Conservation (phyloP, 2,113 vertebrate species). For the Alethe castanea region DNA sequence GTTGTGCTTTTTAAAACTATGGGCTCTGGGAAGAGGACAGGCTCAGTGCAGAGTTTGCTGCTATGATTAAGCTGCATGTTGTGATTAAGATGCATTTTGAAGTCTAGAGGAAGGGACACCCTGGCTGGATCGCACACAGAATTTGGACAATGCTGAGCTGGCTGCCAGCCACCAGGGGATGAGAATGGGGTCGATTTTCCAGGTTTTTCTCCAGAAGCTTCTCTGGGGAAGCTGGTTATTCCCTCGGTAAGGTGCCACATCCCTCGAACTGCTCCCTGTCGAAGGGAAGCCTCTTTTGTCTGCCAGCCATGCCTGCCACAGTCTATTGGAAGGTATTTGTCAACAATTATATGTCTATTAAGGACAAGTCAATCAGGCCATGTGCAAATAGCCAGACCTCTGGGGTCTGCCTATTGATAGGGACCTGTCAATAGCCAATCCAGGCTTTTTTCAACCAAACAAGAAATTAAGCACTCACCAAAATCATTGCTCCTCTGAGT, state of each 20-base stretch:
- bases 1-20: not conserved
- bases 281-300: constrained; percentile 56
- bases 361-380: constrained; percentile 94
- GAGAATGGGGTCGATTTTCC: accelerated
- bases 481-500: constrained; percentile 64
- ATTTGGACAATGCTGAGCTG: not conserved
- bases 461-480: constrained; percentile 78
- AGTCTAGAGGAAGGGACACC: not conserved
- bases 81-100: not conserved
- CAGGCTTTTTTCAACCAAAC: constrained; percentile 81
- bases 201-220: not conserved
- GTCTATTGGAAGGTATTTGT: constrained; percentile 95
- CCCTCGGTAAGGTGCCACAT: not conserved
- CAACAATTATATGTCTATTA: constrained; percentile 99
- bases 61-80: not conserved
- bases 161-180: not conserved
- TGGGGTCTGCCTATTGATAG: constrained; percentile 86
- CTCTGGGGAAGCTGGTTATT: not conserved
- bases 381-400: constrained; percentile 89
- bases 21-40: not conserved
- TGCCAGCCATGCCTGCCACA: constrained; percentile 72
- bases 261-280: not conserved
- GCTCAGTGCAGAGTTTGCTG: not conserved
- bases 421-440: constrained; percentile 87
- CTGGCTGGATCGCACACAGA: not conserved